phyloP scores from a whole-genome alignment of 2,888 invertebrate species.

The Alviniconcha strummeri region DNA sequence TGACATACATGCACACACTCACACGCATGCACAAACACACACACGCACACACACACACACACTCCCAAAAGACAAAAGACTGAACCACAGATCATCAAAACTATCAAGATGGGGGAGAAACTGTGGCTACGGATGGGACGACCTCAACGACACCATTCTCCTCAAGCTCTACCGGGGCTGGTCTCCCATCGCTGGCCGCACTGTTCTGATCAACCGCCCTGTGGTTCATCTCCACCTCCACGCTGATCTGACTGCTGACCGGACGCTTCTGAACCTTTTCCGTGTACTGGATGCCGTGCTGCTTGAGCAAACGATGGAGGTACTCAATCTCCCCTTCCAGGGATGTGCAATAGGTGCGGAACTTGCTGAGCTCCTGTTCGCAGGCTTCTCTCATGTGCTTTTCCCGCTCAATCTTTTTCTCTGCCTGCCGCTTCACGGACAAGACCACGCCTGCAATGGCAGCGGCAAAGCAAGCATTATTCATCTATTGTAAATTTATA shows the following conservation, averaged over 20 bases:
- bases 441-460: slow-evolving; percentile 63
- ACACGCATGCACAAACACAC: neutral
- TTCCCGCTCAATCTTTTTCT: slow-evolving; percentile 70
- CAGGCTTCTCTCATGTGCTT: slow-evolving; percentile 64
- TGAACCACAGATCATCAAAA: neutral
- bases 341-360: slow-evolving; percentile 69
- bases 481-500: no score
- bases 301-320: slow-evolving; percentile 66
- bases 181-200: neutral
- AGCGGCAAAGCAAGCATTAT: neutral
- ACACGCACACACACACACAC: neutral
- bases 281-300: slow-evolving; percentile 67
- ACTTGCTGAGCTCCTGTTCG: slow-evolving; percentile 72
- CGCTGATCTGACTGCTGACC: slow-evolving; percentile 59
- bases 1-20: neutral
- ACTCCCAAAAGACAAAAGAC: neutral
- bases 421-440: slow-evolving; percentile 72
- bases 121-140: neutral
- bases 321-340: slow-evolving; percentile 72
- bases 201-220: neutral
- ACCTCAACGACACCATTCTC: neutral
- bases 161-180: neutral
- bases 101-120: neutral
- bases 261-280: slow-evolving; percentile 56
- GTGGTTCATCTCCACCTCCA: slow-evolving; percentile 66